Evolutionary conservation across 1,140 invertebrate genomes (phyloP), one percentile per base, ranked within the genome.

Genomic region (Drosophila orena): DNA sequence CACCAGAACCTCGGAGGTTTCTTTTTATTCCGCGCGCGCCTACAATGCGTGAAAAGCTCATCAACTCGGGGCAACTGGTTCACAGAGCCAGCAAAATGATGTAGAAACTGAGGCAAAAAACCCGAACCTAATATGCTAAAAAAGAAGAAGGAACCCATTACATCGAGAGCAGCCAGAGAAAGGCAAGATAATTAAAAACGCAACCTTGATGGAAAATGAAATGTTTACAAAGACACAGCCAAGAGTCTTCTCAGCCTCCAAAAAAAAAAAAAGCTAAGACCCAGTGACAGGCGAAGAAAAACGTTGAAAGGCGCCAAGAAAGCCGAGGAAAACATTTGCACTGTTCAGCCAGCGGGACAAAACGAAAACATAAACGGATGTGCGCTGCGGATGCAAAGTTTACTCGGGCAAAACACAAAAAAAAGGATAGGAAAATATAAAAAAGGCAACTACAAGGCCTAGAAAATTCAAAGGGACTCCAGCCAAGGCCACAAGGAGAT

Each of bases 191-290:
- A 91, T 91, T 91, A 91, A 91, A 91, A 91, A 88, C 79, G 86
- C 88, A 91, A 91, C 88, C 88, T 91, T 91, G 88, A 91, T 88
- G 85, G 85, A 89, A 88, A 88, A 88, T 88, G 84, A 89, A 89
- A 88, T 88, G 84, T 89, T 88, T 88, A 88, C 84, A 88, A 84
- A 88, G 84, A 84, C 66, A 73, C 74, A 79, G 60, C 14, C 68
- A 22, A 34, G 58, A 34, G 58, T 10, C 52, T 20, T 15, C 44
- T 24, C 44, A 43, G 43, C 14, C 59, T 20, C 34, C 52, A 22
- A 75, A 55, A 44, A n/a, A n/a, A n/a, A n/a, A n/a, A 62, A 43
- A 49, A 24, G 20, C 7, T 66, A 77, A 74, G 72, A 66, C 61
- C 69, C 75, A 76, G 75, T 81, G 83, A 81, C 81, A 85, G 62